phyloP scores from a whole-genome alignment of 2,113 vertebrate genomes.

The Chitala chitala region DNA sequence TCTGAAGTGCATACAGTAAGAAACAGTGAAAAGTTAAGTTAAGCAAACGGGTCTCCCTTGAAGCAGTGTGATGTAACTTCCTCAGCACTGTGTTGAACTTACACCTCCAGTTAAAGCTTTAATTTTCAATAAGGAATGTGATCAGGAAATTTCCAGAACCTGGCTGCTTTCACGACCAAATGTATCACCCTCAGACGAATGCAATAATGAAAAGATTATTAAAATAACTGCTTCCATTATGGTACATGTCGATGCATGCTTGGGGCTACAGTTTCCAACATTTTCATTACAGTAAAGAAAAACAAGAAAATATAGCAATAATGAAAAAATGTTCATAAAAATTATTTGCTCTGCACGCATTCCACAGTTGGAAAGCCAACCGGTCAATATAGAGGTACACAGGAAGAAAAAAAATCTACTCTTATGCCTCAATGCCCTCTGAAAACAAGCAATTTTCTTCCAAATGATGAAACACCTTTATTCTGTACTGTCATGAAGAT shows the following conservation, averaged over 20 bases:
- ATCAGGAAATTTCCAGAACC: too few relatives aligned
- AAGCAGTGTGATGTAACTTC: neutral
- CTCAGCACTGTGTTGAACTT: too few relatives aligned
- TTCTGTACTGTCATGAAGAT: too few relatives aligned
- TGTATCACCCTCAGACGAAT: neutral
- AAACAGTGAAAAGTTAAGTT: neutral
- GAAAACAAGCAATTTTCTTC: neutral
- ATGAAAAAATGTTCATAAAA: neutral
- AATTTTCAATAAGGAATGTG: too few relatives aligned
- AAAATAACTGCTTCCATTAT: neutral
- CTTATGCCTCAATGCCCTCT: neutral
- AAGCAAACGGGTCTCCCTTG: neutral
- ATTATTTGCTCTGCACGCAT: neutral
- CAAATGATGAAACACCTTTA: too few relatives aligned
- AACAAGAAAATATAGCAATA: neutral
- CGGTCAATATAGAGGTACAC: neutral
- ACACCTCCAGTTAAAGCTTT: too few relatives aligned
- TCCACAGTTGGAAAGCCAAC: neutral
- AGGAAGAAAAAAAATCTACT: neutral
- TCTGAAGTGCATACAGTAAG: neutral
- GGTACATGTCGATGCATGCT: neutral
- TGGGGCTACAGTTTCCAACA: neutral
- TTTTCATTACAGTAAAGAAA: slow-evolving; percentile 1
- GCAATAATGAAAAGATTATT: slow-evolving; percentile 10
- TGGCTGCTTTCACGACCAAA: slow-evolving; percentile 10